Evolutionary conservation across 2,113 vertebrate genomes (phyloP), one percentile per base, ranked within the genome.

Genomic region (Sitta europaea): DNA sequence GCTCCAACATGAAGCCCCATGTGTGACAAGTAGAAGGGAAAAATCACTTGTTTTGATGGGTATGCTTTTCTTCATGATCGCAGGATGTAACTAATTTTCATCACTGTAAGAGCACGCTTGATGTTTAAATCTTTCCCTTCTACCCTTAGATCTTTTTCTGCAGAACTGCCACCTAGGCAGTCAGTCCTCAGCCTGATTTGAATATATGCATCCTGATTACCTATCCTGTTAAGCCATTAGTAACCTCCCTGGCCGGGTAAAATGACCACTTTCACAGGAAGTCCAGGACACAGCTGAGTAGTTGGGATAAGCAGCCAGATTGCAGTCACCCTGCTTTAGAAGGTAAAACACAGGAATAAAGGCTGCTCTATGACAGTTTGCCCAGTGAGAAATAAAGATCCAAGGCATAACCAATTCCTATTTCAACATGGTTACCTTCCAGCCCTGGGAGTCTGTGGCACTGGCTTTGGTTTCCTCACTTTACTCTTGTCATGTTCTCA

Each of bases 301-400:
- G 25, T 9, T 79, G 77, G 67, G 23, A 25, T 15, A 29, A 67
- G 8, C 17, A 36, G 31, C 29, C 42, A 40, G 28, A 48, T 3
- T 40, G 21, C 0, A 4, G 9, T 11, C 29, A 31, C 19, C 3
- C 10, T 78, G 14, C 25, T 57, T 47, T 42, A 47, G 33, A 75
- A 57, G 11, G 12, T 19, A 53, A 71, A 91, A n/a, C 11, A 17
- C 0, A 20, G 27, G 7, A 17, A 25, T 0, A 0, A 85, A 68
- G 9, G 24, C 25, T 86, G 10, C 7, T 38, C 5, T 27, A 3
- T 29, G 47, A 12, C 23, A 42, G 12, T 59, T 42, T 83, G 2
- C 2, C 14, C 16, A 27, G 15, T 16, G 40, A 50, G 29, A 48
- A 70, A 67, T 28, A 57, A 50, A 9, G 17, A 54, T 12, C 8